Conservation (phyloP, 2,113 vertebrate genomes). For the Saguinus midas region DNA sequence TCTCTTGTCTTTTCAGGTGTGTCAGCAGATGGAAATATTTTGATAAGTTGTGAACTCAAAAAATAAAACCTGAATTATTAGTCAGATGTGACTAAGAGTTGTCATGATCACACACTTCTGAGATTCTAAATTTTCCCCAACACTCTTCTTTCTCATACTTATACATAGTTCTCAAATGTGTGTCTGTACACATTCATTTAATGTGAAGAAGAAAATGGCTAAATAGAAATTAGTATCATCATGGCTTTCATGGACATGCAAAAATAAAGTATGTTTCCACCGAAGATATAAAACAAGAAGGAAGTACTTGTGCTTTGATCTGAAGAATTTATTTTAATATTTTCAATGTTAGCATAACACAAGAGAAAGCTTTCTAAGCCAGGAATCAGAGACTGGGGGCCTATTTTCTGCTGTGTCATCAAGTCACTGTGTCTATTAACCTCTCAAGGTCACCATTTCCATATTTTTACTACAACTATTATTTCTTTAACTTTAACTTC, state of each 20-base stretch:
- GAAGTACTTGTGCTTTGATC: neutral
- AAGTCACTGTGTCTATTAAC: neutral
- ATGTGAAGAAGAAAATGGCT: neutral
- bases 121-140: neutral
- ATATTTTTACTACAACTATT: neutral
- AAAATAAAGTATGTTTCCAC: neutral
- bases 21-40: slow-evolving; percentile 79
- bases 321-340: neutral
- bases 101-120: neutral
- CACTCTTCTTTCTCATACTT: neutral
- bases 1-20: slow-evolving; percentile 68
- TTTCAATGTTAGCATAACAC: neutral
- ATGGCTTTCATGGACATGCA: neutral
- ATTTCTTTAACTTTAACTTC: neutral
- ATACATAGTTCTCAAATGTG: neutral
- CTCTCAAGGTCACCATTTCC: neutral
- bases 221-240: neutral
- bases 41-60: slow-evolving; percentile 79
- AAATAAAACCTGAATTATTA: neutral
- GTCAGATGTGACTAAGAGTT: neutral
- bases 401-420: neutral
- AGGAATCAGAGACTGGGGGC: neutral
- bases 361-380: neutral
- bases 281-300: neutral
- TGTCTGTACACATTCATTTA: neutral